Base-by-base conservation (phyloP, 2,888 invertebrate genomes). In the Agonum fuliginosum region DNA sequence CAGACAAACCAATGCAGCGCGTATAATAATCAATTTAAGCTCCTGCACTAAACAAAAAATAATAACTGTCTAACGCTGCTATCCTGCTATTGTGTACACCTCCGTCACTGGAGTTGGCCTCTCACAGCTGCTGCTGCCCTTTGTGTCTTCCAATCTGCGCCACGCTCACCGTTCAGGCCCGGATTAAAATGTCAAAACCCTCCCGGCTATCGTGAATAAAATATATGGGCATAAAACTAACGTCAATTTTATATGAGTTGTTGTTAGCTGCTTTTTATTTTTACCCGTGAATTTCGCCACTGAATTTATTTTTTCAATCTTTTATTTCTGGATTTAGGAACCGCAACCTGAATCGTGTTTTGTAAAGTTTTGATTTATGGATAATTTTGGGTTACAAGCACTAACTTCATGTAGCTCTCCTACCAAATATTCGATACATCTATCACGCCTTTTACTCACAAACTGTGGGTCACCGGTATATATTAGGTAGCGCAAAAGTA, bases 241-340 rank as follows among this genome's bases (percentile, higher is more conserved):
- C 77, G 77, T 77, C 77, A 77, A 77, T 77, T 77, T 77, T 77
- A 77, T 77, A 77, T 77, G 77, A 77, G 70, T 67, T 76, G 67
- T 76, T 76, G 74, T 74, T 72, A 19, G 74, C 20, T 20, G 20
- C 41, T 41, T 74, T 74, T 74, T 74, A 62, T 46, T 73, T 73
- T 58, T 30, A 73, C 58, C 37, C 72, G 17, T 71, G 72, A n/a
- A 73, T 73, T 74, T 65, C 65, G 65, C 65, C 74, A 74, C 74
- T 65, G 74, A 74, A 74, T 74, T 74, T 37, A 74, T 74, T 74
- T 74, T 54, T 24, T 20, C n/a, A 17, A 19, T 27, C 43, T 20
- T 72, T 54, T 54, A 34, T 37, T 73, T 73, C 34, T 54, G 30
- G 14, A 30, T 62, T 67, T 67, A 19, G 67, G 41, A 12, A 30